A percentile compares a stretch with the other conserved stretches of the same genome.
These are phyloP conservation scores for Carposina sasakii DNA, from an alignment of 1,140 invertebrate genomes.

Conservation along the genomic window DNA sequence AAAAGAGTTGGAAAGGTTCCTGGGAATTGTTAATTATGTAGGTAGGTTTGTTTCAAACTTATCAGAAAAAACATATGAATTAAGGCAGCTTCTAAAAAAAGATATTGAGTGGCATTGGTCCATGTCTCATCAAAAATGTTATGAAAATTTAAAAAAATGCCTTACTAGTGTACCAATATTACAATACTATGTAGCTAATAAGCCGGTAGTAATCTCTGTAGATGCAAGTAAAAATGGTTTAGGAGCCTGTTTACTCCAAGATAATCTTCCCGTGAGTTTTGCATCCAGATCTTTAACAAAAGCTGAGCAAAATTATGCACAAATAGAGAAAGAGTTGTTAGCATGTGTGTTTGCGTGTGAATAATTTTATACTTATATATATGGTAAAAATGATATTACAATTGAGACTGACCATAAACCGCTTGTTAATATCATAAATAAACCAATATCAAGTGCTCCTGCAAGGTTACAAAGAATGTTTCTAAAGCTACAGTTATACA, in stretches of 20 bases:
- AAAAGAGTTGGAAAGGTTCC: neutral
- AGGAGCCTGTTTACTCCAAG: conserved; percentile 42
- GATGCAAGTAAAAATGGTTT: conserved; percentile 42
- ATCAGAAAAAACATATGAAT: neutral
- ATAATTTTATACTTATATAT: conserved; percentile 11
- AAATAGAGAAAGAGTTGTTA: conserved; percentile 21
- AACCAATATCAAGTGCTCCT: conserved; percentile 1
- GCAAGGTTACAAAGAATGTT: conserved; percentile 35
- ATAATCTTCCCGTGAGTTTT: conserved; percentile 36
- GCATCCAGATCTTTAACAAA: conserved; percentile 41
- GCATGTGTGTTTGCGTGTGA: conserved; percentile 13
- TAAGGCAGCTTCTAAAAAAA: neutral
- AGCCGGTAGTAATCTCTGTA: conserved; percentile 23
- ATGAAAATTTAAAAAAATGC: neutral
- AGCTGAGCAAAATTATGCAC: conserved; percentile 25
- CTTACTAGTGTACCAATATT: neutral
- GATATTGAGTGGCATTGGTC: neutral
- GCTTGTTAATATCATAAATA: conserved; percentile 7
- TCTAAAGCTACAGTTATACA: conserved; percentile 42
- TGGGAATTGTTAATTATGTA: neutral
- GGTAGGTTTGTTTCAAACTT: neutral
- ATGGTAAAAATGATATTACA: neutral
- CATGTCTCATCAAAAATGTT: neutral
- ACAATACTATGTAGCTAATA: neutral
- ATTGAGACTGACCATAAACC: conserved; percentile 6